Base-by-base conservation (phyloP, 2,888 invertebrate species). In the Onthophagus sagittarius region DNA sequence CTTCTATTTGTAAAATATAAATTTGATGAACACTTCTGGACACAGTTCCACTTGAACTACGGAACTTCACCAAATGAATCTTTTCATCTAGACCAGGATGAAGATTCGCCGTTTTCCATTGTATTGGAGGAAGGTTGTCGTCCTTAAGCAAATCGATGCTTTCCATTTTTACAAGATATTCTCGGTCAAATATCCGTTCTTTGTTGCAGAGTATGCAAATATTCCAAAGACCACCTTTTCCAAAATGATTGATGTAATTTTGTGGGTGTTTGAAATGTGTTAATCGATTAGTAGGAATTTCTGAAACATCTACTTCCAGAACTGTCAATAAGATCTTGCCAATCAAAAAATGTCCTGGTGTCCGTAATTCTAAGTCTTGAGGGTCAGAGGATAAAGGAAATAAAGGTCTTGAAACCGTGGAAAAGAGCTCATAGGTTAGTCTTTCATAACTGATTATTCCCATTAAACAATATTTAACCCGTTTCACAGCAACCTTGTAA, bases 401-500 rank as follows among this genome's bases (percentile, higher is more conserved):
- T 0, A 83, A n/a, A 1, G 82, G 81, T 5, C 81, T 70, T 6
- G 80, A 80, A 80, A 78, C 63, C 2, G 79, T 79, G 62, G 32
- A 73, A 31, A 78, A 77, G 62, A 77, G 71, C 71, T 79, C 78
- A 63, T 64, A 78, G 0, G 75, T 76, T 14, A 79, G 67, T 23
- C 39, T 33, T 63, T 74, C 65, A 62, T 74, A 71, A 31, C 63
- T 53, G 39, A 75, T 14, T 15, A 72, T 73, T 15, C 75, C 69
- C 70, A 73, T 75, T 53, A 78, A 72, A 70, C 77, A 77, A 71
- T 63, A 70, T 73, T 79, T 79, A n/a, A 73, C 62, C 6, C 72
- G 65, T 72, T 79, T 79, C 0, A 78, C 75, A 0, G 77, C 77
- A 2, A 77, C 76, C 23, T 79, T 77, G 77, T 75, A 78, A 9